These are phyloP conservation scores for Hormiphora californensis DNA, from an alignment of 37 sponge, comb jelly and placozoan species.

Conservation along the genomic window DNA sequence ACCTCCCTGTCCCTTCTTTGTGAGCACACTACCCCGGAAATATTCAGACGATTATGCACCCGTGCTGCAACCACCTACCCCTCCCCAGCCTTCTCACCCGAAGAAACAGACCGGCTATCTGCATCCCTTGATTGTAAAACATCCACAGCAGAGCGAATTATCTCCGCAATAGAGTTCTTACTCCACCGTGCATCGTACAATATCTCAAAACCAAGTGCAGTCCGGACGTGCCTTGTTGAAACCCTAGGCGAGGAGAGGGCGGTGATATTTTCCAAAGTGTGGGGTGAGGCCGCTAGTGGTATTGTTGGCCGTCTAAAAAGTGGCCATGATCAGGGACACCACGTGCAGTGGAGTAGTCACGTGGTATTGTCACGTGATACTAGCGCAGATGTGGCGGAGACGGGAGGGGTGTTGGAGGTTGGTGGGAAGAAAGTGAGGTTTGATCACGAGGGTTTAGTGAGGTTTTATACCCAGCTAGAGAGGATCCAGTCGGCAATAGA, in stretches of 20 bases:
- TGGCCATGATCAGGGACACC: not conserved
- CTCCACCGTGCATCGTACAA: not conserved
- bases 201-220: slow-evolving; percentile 38
- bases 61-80: not conserved
- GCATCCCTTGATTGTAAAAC: not conserved
- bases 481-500: slow-evolving; percentile 21
- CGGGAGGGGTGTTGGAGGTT: not conserved
- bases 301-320: not conserved
- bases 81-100: not conserved
- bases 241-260: not conserved
- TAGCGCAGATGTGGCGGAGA: not conserved
- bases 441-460: slow-evolving; percentile 2
- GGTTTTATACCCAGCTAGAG: slow-evolving; percentile 32
- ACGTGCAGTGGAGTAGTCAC: not conserved
- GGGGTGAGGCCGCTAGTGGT: not conserved
- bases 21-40: too few relatives aligned
- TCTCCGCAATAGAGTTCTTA: not conserved
- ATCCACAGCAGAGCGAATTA: not conserved
- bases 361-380: not conserved
- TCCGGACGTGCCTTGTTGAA: not conserved
- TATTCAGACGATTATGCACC: not conserved
- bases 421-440: slow-evolving; percentile 14
- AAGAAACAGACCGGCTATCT: not conserved
- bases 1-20: too few relatives aligned
- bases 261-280: not conserved